These are phyloP conservation scores for Oxyscelio sp. DNA, from an alignment of 2,888 invertebrate species.

Conservation along the genomic window DNA sequence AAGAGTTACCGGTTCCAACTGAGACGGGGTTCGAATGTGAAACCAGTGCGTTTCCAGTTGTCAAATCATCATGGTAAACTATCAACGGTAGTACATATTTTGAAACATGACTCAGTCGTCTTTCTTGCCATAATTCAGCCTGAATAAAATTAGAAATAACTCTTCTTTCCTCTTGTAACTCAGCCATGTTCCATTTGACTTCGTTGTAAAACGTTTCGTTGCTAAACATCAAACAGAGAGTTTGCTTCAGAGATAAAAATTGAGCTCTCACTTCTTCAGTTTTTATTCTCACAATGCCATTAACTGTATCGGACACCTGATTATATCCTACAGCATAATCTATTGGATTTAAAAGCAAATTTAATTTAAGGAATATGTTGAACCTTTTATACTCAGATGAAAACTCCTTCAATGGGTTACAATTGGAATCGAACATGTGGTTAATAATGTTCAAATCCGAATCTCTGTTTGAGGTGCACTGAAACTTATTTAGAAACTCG, in stretches of 20 bases:
- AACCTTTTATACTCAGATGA: conserved; percentile 15
- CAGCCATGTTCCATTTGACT: background rate
- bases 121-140: conserved; percentile 22
- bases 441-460: conserved; percentile 12
- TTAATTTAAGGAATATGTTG: conserved; percentile 26
- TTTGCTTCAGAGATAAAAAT: background rate
- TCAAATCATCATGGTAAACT: conserved; percentile 33
- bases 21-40: too few species aligned
- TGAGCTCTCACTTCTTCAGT: conserved; percentile 14
- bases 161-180: background rate
- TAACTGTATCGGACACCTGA: background rate
- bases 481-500: background rate
- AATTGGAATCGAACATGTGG: conserved; percentile 5
- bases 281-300: conserved; percentile 10
- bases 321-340: conserved; percentile 44
- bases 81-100: conserved; percentile 29
- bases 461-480: background rate
- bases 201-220: background rate
- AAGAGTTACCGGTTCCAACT: too few species aligned
- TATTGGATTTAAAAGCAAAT: conserved; percentile 29
- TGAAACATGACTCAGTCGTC: background rate
- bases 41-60: conserved; percentile 27
- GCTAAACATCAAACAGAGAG: conserved; percentile 1
- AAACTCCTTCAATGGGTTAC: conserved; percentile 14
- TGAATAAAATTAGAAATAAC: background rate